Evolutionary conservation across 2,888 invertebrate genomes (phyloP).

Genomic region (Alviniconcha strummeri): DNA sequence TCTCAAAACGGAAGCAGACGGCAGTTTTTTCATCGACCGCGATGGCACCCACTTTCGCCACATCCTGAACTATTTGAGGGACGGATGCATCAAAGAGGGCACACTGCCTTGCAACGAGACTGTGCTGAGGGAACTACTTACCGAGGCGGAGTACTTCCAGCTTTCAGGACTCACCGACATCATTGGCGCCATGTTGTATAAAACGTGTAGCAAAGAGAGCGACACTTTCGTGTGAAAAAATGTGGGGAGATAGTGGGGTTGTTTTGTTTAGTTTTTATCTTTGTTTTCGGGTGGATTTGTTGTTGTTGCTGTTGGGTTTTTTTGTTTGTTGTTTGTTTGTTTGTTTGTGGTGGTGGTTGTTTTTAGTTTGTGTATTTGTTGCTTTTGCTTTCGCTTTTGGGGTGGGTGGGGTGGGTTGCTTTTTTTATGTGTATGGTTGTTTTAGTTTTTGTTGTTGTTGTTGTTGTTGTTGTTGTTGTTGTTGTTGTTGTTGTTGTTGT

Average conservation of each 20-base stretch:
- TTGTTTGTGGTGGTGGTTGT: neutral
- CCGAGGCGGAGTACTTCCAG: slow-evolving; percentile 67
- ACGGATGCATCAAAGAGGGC: slow-evolving; percentile 65
- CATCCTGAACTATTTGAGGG: slow-evolving; percentile 64
- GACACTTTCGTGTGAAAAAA: slow-evolving; percentile 37
- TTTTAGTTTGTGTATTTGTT: neutral
- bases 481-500: too few relatives aligned
- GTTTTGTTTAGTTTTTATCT: neutral
- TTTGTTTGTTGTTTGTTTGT: neutral
- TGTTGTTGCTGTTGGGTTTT: neutral
- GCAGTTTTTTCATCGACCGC: slow-evolving; percentile 67
- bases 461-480: too few relatives aligned
- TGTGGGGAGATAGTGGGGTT: neutral
- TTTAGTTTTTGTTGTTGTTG: too few relatives aligned
- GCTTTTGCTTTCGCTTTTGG: neutral
- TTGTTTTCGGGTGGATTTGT: neutral
- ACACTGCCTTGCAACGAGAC: slow-evolving; percentile 61
- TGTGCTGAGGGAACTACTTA: slow-evolving; percentile 60
- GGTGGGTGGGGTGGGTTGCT: too few relatives aligned
- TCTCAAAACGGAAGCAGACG: slow-evolving; percentile 60
- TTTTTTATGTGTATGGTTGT: too few relatives aligned
- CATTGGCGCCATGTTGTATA: slow-evolving; percentile 48
- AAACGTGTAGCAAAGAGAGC: slow-evolving; percentile 29
- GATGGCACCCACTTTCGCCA: slow-evolving; percentile 67
- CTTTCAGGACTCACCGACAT: slow-evolving; percentile 58